Evolutionary conservation across 2,888 invertebrate species (phyloP).

Genomic region (Calliopum simillimum): DNA sequence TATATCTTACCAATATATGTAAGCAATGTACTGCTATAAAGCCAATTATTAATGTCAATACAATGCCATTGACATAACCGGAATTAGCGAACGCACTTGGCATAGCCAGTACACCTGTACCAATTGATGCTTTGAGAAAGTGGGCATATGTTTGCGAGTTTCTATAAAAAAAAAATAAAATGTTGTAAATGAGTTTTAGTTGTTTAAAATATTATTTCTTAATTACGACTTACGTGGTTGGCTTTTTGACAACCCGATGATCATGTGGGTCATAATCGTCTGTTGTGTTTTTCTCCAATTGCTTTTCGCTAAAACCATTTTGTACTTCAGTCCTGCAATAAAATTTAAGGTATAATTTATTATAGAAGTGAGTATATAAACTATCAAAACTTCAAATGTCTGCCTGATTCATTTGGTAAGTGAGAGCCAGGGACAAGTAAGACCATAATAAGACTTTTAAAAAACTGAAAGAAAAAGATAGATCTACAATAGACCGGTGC

Average conservation of each 20-base stretch:
- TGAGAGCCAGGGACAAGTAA: too few relatives aligned
- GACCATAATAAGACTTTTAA: too few relatives aligned
- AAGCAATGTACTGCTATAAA: constrained; percentile 94
- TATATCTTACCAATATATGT: constrained; percentile 80
- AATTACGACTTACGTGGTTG: constrained; percentile 73
- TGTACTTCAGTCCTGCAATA: not conserved
- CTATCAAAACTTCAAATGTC: too few relatives aligned
- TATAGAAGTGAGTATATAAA: too few relatives aligned
- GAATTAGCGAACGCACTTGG: constrained; percentile 88
- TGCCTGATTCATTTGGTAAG: too few relatives aligned
- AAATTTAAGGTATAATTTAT: too few relatives aligned
- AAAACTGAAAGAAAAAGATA: too few relatives aligned
- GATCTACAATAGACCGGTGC: too few relatives aligned
- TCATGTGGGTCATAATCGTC: constrained; percentile 82
- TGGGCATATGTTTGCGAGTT: constrained; percentile 92
- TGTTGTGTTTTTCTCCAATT: constrained; percentile 6
- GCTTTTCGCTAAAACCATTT: not conserved
- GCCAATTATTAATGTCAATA: constrained; percentile 88
- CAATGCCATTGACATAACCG: constrained; percentile 87
- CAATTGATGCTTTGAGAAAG: constrained; percentile 93
- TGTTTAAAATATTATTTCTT: not conserved
- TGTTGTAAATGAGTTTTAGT: not conserved
- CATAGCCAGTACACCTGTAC: constrained; percentile 97
- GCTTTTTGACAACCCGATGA: constrained; percentile 80
- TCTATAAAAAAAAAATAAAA: constrained; percentile 70